Evolutionary conservation across 2,797 vertebrate genomes (phyloP).

Genomic region (Odontamblyopus rebecca): DNA sequence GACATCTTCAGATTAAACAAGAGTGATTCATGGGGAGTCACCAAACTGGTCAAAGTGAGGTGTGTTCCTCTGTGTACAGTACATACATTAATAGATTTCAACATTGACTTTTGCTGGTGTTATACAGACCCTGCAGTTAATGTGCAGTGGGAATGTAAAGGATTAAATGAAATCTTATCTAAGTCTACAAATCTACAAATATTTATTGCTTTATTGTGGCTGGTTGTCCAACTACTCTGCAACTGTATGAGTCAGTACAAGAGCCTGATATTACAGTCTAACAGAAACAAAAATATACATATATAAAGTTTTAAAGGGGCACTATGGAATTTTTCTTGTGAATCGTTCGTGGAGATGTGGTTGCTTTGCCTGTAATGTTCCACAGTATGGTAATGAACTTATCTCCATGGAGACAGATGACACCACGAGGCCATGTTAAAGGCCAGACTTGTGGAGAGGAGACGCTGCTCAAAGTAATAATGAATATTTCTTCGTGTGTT

Average conservation of each 20-base stretch:
- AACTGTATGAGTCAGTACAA: not conserved
- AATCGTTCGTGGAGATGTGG: too few relatives aligned
- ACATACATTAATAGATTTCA: not conserved
- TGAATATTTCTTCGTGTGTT: too few relatives aligned
- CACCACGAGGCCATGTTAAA: too few relatives aligned
- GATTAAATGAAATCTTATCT: not conserved
- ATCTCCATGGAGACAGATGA: too few relatives aligned
- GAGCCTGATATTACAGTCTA: not conserved
- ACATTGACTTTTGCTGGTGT: not conserved
- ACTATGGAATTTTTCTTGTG: too few relatives aligned
- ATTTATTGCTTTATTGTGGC: not conserved
- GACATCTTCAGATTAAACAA: not conserved
- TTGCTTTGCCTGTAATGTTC: too few relatives aligned
- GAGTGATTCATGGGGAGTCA: conserved; percentile 1
- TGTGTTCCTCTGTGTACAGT: not conserved
- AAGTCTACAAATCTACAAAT: not conserved
- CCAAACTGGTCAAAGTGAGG: not conserved
- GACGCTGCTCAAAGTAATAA: too few relatives aligned
- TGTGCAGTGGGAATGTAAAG: not conserved
- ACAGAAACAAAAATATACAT: too few relatives aligned
- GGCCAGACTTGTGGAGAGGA: too few relatives aligned
- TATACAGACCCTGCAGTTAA: not conserved
- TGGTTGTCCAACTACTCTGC: not conserved
- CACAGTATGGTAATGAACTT: too few relatives aligned
- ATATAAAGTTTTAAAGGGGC: too few relatives aligned